These are phyloP conservation scores for Hemitrygon akajei DNA, from an alignment of 2,797 vertebrate genomes.

Conservation along the genomic window DNA sequence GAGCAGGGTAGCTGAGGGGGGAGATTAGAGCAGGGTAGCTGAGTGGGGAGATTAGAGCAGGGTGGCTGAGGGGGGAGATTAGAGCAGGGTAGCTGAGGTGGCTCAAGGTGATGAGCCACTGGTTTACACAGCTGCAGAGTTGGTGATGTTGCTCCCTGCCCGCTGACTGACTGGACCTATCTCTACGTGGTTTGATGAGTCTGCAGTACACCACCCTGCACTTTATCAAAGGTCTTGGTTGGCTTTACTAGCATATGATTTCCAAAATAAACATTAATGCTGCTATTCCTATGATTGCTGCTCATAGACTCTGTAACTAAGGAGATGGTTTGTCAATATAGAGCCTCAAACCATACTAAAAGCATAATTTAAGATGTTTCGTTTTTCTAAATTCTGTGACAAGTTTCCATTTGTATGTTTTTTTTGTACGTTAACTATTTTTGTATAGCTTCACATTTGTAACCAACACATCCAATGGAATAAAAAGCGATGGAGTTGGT, in stretches of 20 bases:
- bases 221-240: not conserved
- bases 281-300: not conserved
- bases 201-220: not conserved
- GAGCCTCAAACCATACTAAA: not conserved
- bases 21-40: not conserved
- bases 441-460: constrained; percentile 6
- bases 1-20: not conserved
- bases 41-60: not conserved
- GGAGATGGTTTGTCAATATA: not conserved
- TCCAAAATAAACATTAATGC: not conserved
- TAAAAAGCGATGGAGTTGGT: not conserved
- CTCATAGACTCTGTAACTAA: not conserved
- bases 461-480: not conserved
- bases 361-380: not conserved
- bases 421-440: not conserved
- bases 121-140: not conserved
- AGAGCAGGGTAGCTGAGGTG: not conserved
- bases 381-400: not conserved
- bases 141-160: not conserved
- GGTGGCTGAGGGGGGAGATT: not conserved
- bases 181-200: not conserved
- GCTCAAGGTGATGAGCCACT: not conserved
- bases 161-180: too few species aligned
- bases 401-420: not conserved
- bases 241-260: not conserved